Evolutionary conservation across 2,888 invertebrate genomes (phyloP).

Genomic region (Argyresthia goedartella): DNA sequence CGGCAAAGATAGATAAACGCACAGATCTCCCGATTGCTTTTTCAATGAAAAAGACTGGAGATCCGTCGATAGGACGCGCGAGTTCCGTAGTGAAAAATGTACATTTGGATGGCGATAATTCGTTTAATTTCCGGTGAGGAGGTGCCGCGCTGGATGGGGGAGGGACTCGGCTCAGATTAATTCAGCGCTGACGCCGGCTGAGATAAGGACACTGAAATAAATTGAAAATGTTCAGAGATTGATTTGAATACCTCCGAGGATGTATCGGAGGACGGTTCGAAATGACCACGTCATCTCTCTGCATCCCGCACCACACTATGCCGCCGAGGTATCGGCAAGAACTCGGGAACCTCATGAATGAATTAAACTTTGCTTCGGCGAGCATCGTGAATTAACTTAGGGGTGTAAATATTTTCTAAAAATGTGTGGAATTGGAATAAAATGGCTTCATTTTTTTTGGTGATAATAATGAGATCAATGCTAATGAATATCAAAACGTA

Average conservation of each 20-base stretch:
- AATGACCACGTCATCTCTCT: constrained; percentile 35
- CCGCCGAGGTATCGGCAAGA: constrained; percentile 25
- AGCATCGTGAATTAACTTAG: constrained; percentile 26
- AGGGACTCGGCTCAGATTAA: constrained; percentile 61
- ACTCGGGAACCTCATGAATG: constrained; percentile 40
- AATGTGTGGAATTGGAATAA: background rate
- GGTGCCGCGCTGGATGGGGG: constrained; percentile 20
- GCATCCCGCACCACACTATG: constrained; percentile 16
- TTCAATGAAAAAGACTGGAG: constrained; percentile 61
- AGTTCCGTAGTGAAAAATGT: constrained; percentile 68
- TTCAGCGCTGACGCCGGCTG: constrained; percentile 64
- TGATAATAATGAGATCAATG: background rate
- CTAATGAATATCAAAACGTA: no score
- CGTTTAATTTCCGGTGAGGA: constrained; percentile 71
- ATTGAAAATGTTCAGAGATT: constrained; percentile 72
- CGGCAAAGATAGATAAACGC: constrained; percentile 64
- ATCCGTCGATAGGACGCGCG: constrained; percentile 64
- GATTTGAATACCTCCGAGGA: constrained; percentile 66
- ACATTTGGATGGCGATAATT: constrained; percentile 72
- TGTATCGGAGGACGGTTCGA: constrained; percentile 46
- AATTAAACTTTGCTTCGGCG: constrained; percentile 30
- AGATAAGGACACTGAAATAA: constrained; percentile 71
- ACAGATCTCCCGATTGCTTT: constrained; percentile 54
- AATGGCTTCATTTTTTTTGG: background rate
- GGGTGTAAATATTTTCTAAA: constrained; percentile 17